Base-by-base conservation (phyloP, 1,140 invertebrate genomes). In the Semibalanus balanoides region DNA sequence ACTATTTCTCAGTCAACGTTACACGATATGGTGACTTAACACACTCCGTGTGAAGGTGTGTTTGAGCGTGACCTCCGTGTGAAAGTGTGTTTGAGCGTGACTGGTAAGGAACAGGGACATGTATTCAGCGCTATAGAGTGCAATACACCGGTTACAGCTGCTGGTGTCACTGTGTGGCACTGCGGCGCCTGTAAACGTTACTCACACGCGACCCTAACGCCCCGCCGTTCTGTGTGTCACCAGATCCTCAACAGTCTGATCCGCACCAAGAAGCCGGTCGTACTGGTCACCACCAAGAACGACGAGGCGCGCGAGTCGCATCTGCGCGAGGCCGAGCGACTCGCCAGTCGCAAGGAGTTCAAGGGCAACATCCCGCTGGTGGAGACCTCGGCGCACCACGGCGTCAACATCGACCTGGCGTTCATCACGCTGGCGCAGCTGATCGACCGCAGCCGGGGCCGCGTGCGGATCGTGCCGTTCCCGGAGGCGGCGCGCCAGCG, bases 251-350 rank as follows among this genome's bases (percentile, higher is more conserved):
- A 90, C 80, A 94, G 92, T 84, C 86, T 95, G 76, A 82, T 94
- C 31, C 95, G 95, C 84, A 91, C 93, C 7, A 99, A 98, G 83
- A 98, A 98, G 83, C 96, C 97, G 0, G 88, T 98, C 31, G 92
- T 99, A 3, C 83, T 98, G 78, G 95, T 94, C 0, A 97, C 96
- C 3, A 96, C 96, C 3, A 99, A 99, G 86, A 95, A 96, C 83
- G 97, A 99, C 83, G 94, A 96, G 83, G 91, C 92, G 0, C 92
- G 92, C 83, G 93, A 79, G 78, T 86, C 90, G 72, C 95, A 92
- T 78, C 88, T 96, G 0, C 89, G 92, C 73, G 96, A 98, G 84
- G 94, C 92, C 0, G 94, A 97, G 81, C 91, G 91, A 81, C 85
- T 98, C 72, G 87, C 95, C 0, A 90, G 90, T 81, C 87, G 94